phyloP scores from a whole-genome alignment of 1,140 invertebrate genomes.

The Spodoptera frugiperda region DNA sequence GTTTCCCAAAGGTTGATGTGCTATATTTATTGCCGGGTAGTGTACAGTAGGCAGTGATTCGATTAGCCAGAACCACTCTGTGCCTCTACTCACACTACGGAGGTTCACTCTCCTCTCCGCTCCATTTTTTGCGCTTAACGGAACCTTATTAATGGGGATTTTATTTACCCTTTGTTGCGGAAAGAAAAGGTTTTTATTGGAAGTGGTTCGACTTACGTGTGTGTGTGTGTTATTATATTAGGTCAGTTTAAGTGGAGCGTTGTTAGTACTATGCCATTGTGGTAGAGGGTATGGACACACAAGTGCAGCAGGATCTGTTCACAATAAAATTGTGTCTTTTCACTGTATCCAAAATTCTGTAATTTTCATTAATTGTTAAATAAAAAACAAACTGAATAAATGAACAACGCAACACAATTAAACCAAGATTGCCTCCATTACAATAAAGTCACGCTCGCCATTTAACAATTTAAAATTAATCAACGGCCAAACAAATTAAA shows the following conservation, averaged over 20 bases:
- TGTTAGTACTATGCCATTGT: not conserved
- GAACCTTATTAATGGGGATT: conserved; percentile 39
- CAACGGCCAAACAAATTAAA: conserved; percentile 18
- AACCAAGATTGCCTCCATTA: conserved; percentile 25
- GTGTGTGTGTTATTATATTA: conserved; percentile 14
- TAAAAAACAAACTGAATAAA: not conserved
- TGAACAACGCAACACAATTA: conserved; percentile 8
- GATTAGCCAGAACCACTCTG: conserved; percentile 24
- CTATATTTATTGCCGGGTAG: too few species aligned
- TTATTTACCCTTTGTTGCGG: conserved; percentile 42
- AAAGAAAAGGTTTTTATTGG: conserved; percentile 8
- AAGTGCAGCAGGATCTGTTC: not conserved
- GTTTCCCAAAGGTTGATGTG: too few species aligned
- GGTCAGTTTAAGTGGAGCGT: not conserved
- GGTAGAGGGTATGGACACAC: not conserved
- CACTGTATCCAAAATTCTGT: too few species aligned
- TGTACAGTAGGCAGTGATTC: conserved; percentile 16
- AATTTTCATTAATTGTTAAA: not conserved
- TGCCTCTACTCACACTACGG: not conserved
- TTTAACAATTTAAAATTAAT: conserved; percentile 21
- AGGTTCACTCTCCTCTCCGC: conserved; percentile 1
- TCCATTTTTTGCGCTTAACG: conserved; percentile 39
- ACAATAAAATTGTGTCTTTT: too few species aligned
- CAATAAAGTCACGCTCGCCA: conserved; percentile 11
- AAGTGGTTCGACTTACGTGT: not conserved